phyloP scores from a whole-genome alignment of 2,888 invertebrate species.

The Drosophila greeni region DNA sequence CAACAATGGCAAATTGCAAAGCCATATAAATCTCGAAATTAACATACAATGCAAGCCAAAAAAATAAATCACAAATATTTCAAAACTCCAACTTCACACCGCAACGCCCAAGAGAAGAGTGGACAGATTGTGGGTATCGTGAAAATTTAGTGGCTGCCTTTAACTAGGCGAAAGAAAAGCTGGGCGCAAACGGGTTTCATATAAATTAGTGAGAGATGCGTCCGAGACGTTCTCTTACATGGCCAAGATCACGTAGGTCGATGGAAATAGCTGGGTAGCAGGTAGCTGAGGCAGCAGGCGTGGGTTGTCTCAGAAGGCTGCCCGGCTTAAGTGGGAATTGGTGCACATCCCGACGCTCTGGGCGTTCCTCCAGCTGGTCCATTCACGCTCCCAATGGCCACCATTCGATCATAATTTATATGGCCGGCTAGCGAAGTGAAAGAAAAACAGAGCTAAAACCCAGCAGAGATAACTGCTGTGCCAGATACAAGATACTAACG shows the following conservation, averaged over 20 bases:
- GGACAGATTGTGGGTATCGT: conserved; percentile 30
- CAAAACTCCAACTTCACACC: conserved; percentile 46
- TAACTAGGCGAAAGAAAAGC: conserved; percentile 25
- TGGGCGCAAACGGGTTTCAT: conserved; percentile 57
- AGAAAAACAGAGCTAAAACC: conserved; percentile 63
- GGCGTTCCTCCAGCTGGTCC: conserved; percentile 16
- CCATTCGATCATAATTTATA: conserved; percentile 65
- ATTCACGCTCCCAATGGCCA: conserved; percentile 55
- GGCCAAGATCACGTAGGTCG: conserved; percentile 53
- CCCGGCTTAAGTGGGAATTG: conserved; percentile 21
- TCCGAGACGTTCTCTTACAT: conserved; percentile 22
- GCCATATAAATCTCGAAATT: conserved; percentile 40
- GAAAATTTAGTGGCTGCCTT: conserved; percentile 26
- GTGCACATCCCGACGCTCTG: conserved; percentile 25
- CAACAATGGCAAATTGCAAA: conserved; percentile 42
- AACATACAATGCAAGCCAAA: conserved; percentile 57
- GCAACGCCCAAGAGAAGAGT: conserved; percentile 47
- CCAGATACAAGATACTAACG: conserved; percentile 46
- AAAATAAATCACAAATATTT: conserved; percentile 50
- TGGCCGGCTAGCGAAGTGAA: conserved; percentile 47
- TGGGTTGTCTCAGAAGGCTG: conserved; percentile 32
- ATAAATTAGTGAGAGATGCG: conserved; percentile 45
- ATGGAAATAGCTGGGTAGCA: conserved; percentile 21
- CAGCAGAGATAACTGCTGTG: conserved; percentile 37
- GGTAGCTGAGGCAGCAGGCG: conserved; percentile 2